Evolutionary conservation across 2,888 invertebrate genomes (phyloP).

Genomic region (Clistopyga incitator): DNA sequence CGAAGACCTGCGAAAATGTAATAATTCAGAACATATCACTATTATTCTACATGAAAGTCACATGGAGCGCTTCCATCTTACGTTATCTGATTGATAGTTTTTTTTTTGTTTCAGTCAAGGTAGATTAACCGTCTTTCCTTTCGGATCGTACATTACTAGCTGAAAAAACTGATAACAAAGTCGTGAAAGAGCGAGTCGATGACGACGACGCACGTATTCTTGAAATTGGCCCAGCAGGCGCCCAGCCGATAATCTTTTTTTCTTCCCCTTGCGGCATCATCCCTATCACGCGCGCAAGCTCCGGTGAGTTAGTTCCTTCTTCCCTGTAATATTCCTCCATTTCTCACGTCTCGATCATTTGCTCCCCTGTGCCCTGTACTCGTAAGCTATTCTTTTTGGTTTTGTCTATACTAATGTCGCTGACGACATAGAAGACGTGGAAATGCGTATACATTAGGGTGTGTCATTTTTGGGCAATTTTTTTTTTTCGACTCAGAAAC

Average conservation of each 20-base stretch:
- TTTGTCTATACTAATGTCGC: neutral
- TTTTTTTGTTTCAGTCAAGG: neutral
- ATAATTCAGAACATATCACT: too few relatives aligned
- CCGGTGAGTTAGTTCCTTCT: slow-evolving; percentile 2
- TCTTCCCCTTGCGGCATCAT: slow-evolving; percentile 11
- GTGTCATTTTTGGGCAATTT: too few relatives aligned
- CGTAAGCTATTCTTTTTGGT: neutral
- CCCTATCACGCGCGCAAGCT: slow-evolving; percentile 18
- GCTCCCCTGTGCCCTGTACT: neutral
- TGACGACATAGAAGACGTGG: neutral
- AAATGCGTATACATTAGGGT: neutral
- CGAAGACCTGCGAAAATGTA: too few relatives aligned
- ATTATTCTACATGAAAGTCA: too few relatives aligned
- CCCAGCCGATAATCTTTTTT: slow-evolving; percentile 5
- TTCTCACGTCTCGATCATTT: neutral
- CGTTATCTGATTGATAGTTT: too few relatives aligned
- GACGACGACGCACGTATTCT: slow-evolving; percentile 21
- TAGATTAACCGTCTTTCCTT: neutral
- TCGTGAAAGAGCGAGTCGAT: slow-evolving; percentile 14
- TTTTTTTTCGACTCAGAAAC: too few relatives aligned
- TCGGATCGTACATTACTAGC: neutral
- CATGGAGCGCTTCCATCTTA: too few relatives aligned
- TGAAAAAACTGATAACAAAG: neutral
- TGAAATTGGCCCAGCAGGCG: slow-evolving; percentile 22
- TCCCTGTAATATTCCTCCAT: neutral